A percentile compares a stretch with the other conserved stretches of the same genome.
phyloP scores from a whole-genome alignment of 2,888 invertebrate genomes.

The Chrysodeixis includens region DNA sequence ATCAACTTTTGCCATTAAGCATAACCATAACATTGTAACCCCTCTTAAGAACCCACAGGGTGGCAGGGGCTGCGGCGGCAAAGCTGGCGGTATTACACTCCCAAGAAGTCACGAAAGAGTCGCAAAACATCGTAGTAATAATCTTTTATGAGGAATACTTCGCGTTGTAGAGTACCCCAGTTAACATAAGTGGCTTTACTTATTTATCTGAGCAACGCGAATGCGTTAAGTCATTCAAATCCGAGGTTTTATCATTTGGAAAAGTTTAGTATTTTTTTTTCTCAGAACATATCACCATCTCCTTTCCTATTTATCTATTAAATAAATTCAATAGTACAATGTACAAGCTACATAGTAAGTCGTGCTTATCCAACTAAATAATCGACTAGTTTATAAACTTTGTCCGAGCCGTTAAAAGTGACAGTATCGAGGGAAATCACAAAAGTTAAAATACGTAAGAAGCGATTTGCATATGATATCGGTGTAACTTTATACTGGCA shows the following conservation, averaged over 20 bases:
- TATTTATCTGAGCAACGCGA: too few relatives aligned
- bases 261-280: too few relatives aligned
- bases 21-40: conserved; percentile 2
- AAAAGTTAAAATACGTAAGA: conserved; percentile 44
- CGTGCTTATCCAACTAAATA: conserved; percentile 20
- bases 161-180: neutral
- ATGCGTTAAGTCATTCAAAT: too few relatives aligned
- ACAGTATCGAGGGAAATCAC: conserved; percentile 46
- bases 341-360: neutral
- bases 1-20: neutral
- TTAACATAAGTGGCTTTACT: neutral
- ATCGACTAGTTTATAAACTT: conserved; percentile 45
- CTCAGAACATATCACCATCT: too few relatives aligned
- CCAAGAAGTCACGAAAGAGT: neutral
- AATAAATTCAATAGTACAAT: too few relatives aligned
- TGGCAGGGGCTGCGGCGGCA: neutral
- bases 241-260: too few relatives aligned
- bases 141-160: neutral
- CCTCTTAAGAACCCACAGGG: neutral
- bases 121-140: neutral
- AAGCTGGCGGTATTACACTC: neutral
- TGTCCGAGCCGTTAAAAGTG: conserved; percentile 35
- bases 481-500: conserved; percentile 52
- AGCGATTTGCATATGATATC: conserved; percentile 42
- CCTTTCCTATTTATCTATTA: too few relatives aligned